Evolutionary conservation across 1,140 invertebrate genomes (phyloP).

Genomic region (Drosophila carrolli): DNA sequence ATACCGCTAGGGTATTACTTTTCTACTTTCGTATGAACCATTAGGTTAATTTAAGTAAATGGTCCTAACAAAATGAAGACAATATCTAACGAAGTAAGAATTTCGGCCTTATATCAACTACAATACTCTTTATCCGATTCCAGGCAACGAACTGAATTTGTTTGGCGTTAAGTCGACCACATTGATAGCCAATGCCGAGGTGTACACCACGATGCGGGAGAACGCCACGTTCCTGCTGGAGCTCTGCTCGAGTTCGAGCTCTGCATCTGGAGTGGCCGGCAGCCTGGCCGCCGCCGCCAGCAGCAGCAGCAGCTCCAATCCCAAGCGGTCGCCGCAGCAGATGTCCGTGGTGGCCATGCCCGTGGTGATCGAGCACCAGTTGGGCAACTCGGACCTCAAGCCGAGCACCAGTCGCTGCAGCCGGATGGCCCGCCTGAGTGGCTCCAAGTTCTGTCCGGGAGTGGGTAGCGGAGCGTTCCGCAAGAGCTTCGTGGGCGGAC

Average conservation of each 20-base stretch:
- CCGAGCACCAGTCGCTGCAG: conserved; percentile 83
- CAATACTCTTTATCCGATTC: not conserved
- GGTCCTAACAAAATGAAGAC: no score
- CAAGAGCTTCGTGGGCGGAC: conserved; percentile 72
- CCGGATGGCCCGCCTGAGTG: conserved; percentile 69
- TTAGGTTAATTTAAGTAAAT: no score
- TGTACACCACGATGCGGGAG: conserved; percentile 89
- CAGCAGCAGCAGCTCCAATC: not conserved
- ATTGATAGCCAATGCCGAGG: conserved; percentile 80
- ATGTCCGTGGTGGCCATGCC: conserved; percentile 84
- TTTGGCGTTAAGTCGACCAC: conserved; percentile 79
- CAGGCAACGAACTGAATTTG: conserved; percentile 74
- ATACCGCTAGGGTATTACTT: no score
- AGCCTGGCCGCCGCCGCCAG: not conserved
- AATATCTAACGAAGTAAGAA: no score
- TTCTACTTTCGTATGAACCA: no score
- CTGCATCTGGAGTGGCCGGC: conserved; percentile 8
- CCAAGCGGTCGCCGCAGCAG: conserved; percentile 85
- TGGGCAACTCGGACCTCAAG: conserved; percentile 67
- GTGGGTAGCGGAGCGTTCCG: conserved; percentile 48
- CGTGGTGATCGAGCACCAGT: conserved; percentile 87
- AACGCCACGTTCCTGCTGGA: conserved; percentile 98
- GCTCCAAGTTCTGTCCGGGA: conserved; percentile 56
- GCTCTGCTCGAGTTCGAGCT: conserved; percentile 85
- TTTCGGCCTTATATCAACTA: no score